Conservation (phyloP, 2,113 vertebrate genomes). For the Muscicapa adusta region DNA sequence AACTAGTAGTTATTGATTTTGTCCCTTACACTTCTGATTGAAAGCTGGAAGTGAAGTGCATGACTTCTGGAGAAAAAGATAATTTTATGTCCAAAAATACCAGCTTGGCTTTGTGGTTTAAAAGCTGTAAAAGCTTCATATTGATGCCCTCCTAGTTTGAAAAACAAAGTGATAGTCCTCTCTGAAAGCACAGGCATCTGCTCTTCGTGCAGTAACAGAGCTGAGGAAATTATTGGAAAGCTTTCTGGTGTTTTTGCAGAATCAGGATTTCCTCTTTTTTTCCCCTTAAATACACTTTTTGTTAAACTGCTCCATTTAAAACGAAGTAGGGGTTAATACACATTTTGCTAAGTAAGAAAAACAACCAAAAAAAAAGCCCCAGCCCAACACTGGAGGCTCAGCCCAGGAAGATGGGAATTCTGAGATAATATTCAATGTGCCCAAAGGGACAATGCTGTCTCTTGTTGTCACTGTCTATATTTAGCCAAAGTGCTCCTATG, state of each 20-base stretch:
- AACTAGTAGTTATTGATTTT: background rate
- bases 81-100: background rate
- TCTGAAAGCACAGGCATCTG: background rate
- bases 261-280: background rate
- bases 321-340: background rate
- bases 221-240: background rate
- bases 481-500: constrained; percentile 35
- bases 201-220: background rate
- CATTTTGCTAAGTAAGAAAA: constrained; percentile 14
- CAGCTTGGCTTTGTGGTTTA: background rate
- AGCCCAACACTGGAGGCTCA: background rate
- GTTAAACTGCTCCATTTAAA: background rate
- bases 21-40: background rate
- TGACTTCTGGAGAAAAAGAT: background rate
- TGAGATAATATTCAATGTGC: constrained; percentile 39
- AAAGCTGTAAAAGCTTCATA: background rate
- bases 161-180: background rate
- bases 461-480: constrained; percentile 57
- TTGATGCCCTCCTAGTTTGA: background rate
- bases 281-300: background rate
- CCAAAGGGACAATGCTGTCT: constrained; percentile 46
- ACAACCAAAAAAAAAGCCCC: background rate
- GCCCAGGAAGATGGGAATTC: constrained; percentile 55
- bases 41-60: background rate
- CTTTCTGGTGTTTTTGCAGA: background rate